phyloP scores from a whole-genome alignment of 2,113 vertebrate species.

The Paramormyrops kingsleyae region DNA sequence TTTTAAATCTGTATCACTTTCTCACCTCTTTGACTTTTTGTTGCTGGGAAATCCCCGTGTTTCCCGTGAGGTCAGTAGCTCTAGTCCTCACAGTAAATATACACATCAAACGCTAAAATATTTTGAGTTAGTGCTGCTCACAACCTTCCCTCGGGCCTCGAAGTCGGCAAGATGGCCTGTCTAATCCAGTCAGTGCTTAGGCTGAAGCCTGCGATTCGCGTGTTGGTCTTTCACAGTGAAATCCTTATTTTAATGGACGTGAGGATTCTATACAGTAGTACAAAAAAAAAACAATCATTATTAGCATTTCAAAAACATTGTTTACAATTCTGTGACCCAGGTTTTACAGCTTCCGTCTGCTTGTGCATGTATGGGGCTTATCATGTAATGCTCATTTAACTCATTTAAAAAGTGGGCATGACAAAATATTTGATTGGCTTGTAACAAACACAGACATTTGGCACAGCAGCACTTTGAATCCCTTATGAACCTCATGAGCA shows the following conservation, averaged over 20 bases:
- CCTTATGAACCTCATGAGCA: background rate
- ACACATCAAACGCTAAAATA: background rate
- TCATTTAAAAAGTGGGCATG: background rate
- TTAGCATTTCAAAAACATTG: background rate
- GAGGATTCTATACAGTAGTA: background rate
- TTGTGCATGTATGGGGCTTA: background rate
- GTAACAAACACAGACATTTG: background rate
- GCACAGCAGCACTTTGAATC: background rate
- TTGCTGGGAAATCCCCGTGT: background rate
- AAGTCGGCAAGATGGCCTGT: background rate
- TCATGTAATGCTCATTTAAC: background rate
- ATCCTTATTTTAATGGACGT: background rate
- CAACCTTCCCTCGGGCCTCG: background rate
- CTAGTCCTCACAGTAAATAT: background rate
- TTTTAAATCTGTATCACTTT: background rate
- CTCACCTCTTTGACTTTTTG: background rate
- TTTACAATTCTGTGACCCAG: background rate
- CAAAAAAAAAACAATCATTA: background rate
- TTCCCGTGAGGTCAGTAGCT: background rate
- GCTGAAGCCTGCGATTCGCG: background rate
- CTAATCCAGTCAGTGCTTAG: background rate
- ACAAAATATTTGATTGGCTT: background rate
- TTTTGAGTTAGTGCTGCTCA: background rate
- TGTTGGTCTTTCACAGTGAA: background rate
- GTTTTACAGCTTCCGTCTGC: background rate